Base-by-base conservation (phyloP, 2,113 vertebrate genomes). In the Eudyptes chrysolophus region DNA sequence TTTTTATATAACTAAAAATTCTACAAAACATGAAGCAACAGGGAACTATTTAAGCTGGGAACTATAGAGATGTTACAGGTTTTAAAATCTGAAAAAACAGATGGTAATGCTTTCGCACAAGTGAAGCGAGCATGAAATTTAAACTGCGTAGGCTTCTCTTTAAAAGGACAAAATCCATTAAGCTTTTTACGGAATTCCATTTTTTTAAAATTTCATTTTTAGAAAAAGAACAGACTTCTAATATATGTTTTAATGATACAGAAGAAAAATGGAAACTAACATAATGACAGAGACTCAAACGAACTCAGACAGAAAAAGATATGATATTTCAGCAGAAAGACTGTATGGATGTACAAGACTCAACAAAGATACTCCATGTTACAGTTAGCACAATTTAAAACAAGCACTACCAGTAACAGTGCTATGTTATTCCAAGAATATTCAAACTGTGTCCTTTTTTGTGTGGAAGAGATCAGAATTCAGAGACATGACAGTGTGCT, bases 111-210 rank as follows among this genome's bases (percentile, higher is more conserved):
- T 91, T 90, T 82, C 10, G 4, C 57, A 51, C 16, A 89, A 79
- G 42, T 83, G 68, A 89, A 76, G 36, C 68, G 26, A 90, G 57
- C 55, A 95, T 57, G 55, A 75, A 75, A 44, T 85, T 79, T 76
- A 64, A 77, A 83, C 24, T 44, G 13, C 7, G 13, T 76, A 46
- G 27, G 21, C 12, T 91, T 92, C 52, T 87, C 16, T 93, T 93
- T 85, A 83, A 72, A 94, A 92, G 16, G 29, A 93, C 40, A 94
- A 78, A 78, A 87, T 72, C 58, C 58, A 95, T 86, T 81, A 89
- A 84, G 9, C 22, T 88, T 68, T 75, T 85, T 54, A 70, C 16
- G 24, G 54, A 77, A 91, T 69, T 51, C 18, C 6, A 34, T 77
- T 80, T 85, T 60, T 10, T 1, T 1, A 9, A 74, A 55, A 38